Conservation (phyloP, 1,140 invertebrate genomes). For the Meloidogyne chitwoodi region DNA sequence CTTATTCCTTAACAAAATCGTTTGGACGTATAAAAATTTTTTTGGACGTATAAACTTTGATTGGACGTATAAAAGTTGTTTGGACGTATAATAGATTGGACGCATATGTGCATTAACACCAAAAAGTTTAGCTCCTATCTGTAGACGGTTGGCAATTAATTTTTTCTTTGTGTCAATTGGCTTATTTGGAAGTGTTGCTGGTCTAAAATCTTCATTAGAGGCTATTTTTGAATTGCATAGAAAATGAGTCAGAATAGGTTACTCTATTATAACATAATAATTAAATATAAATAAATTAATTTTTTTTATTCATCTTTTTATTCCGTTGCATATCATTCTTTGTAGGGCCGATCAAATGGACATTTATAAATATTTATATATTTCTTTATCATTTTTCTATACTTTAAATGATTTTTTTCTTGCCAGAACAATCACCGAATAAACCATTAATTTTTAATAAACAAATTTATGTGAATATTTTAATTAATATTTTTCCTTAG, state of each 20-base stretch:
- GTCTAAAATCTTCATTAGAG: neutral
- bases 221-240: conserved; percentile 5
- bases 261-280: neutral
- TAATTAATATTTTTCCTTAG: no score
- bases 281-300: neutral
- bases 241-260: neutral
- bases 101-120: no score
- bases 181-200: conserved; percentile 13
- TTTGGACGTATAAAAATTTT: no score
- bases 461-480: no score
- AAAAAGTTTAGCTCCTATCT: neutral
- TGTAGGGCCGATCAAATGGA: neutral
- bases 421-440: no score
- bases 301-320: no score
- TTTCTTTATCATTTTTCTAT: neutral
- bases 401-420: no score
- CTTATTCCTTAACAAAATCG: no score
- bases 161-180: conserved; percentile 4
- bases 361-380: neutral
- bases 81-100: no score
- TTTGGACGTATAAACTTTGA: no score
- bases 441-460: no score
- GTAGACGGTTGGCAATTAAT: neutral
- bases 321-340: neutral
- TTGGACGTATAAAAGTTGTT: no score